These are phyloP conservation scores for Drosophila arizonae DNA, from an alignment of 1,140 invertebrate genomes.

Conservation along the genomic window DNA sequence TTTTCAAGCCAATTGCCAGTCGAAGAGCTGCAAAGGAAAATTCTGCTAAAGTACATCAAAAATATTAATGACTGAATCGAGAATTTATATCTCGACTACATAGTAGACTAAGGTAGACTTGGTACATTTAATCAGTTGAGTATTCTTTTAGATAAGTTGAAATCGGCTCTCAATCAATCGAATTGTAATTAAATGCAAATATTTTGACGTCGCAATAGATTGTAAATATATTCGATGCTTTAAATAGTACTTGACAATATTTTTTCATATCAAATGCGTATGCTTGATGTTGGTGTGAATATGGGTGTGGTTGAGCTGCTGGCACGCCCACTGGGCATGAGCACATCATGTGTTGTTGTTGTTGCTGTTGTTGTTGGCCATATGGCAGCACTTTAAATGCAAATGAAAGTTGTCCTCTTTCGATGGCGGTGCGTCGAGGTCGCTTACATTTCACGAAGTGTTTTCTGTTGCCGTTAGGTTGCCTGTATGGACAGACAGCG, in stretches of 20 bases:
- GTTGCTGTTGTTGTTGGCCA: constrained; percentile 50
- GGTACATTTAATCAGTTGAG: no score
- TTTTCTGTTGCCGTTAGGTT: constrained; percentile 34
- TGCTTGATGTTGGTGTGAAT: constrained; percentile 2
- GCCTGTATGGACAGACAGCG: not conserved
- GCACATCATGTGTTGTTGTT: constrained; percentile 15
- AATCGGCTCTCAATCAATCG: not conserved
- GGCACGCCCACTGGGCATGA: constrained; percentile 38
- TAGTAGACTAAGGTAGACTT: no score
- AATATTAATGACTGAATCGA: not conserved
- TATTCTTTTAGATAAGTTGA: no score
- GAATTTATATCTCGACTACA: no score
- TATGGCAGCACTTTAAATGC: constrained; percentile 80
- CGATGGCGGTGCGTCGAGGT: constrained; percentile 73
- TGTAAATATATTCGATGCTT: not conserved
- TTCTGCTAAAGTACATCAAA: not conserved
- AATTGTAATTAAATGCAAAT: constrained; percentile 8
- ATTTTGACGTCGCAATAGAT: no score
- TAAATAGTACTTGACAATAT: not conserved
- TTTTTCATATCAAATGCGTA: constrained; percentile 7
- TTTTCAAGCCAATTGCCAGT: not conserved
- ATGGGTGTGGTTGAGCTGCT: not conserved
- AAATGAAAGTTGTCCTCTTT: constrained; percentile 73
- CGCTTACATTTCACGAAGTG: constrained; percentile 71
- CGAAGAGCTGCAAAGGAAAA: not conserved